Conservation (phyloP, 2,888 invertebrate genomes). For the Netelia inedita region DNA sequence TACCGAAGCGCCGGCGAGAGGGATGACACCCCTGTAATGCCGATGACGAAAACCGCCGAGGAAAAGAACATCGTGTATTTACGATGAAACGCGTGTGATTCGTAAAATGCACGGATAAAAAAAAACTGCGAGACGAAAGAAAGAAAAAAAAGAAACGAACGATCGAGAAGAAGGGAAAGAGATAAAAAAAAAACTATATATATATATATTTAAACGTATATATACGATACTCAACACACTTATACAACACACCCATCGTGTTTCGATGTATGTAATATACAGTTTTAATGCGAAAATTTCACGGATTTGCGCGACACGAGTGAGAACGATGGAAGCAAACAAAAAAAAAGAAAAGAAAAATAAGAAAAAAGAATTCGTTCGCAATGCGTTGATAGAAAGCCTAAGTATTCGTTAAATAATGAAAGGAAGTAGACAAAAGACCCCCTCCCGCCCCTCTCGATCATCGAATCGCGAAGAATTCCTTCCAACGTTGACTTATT, state of each 20-base stretch:
- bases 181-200: slow-evolving; percentile 16
- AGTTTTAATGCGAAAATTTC: slow-evolving; percentile 35
- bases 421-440: slow-evolving; percentile 31
- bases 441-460: background rate
- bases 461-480: background rate
- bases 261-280: slow-evolving; percentile 50
- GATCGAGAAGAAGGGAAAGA: slow-evolving; percentile 26
- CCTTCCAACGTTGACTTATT: too few species aligned
- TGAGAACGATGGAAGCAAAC: too few species aligned
- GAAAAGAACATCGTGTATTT: slow-evolving; percentile 41
- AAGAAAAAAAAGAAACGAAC: slow-evolving; percentile 20
- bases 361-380: slow-evolving; percentile 34
- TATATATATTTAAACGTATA: too few species aligned
- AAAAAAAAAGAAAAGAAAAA: background rate
- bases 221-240: slow-evolving; percentile 13
- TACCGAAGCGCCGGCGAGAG: slow-evolving; percentile 43
- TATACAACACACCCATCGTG: slow-evolving; percentile 41
- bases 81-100: slow-evolving; percentile 18
- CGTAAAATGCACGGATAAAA: slow-evolving; percentile 5
- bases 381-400: slow-evolving; percentile 49
- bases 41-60: slow-evolving; percentile 57
- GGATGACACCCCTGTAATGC: slow-evolving; percentile 51
- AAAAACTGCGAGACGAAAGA: slow-evolving; percentile 23
- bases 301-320: slow-evolving; percentile 9
- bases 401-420: slow-evolving; percentile 60